Conservation (phyloP, 1,140 invertebrate genomes). For the Acyrthosiphon pisum region DNA sequence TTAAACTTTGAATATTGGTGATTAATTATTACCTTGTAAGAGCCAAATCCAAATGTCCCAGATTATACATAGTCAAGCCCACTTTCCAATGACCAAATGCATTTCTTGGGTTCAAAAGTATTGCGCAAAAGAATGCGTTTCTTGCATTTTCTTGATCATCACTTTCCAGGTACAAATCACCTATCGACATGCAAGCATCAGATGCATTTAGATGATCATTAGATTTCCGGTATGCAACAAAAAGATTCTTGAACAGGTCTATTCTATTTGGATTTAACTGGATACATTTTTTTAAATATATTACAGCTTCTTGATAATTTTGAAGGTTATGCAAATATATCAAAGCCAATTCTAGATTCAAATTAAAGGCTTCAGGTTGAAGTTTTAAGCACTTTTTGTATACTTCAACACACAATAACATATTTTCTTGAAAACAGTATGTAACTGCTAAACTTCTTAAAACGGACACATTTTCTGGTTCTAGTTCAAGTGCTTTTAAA, state of each 20-base stretch:
- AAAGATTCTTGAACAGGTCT: not conserved
- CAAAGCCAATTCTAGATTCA: not conserved
- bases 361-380: not conserved
- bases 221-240: not conserved
- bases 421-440: not conserved
- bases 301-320: not conserved
- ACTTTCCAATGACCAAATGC: constrained; percentile 23
- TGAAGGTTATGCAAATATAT: not conserved
- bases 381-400: not conserved
- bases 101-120: not conserved
- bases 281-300: not conserved
- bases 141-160: not conserved
- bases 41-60: not conserved
- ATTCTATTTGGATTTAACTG: not conserved
- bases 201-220: not conserved
- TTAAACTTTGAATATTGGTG: not conserved
- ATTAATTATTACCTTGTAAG: not conserved
- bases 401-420: not conserved
- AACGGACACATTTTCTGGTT: not conserved
- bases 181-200: not conserved
- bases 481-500: not conserved
- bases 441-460: not conserved
- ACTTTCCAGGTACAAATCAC: not conserved
- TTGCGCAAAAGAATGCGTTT: not conserved
- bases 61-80: not conserved